Base-by-base conservation (phyloP, 2,113 vertebrate species). In the Cottus gobio region DNA sequence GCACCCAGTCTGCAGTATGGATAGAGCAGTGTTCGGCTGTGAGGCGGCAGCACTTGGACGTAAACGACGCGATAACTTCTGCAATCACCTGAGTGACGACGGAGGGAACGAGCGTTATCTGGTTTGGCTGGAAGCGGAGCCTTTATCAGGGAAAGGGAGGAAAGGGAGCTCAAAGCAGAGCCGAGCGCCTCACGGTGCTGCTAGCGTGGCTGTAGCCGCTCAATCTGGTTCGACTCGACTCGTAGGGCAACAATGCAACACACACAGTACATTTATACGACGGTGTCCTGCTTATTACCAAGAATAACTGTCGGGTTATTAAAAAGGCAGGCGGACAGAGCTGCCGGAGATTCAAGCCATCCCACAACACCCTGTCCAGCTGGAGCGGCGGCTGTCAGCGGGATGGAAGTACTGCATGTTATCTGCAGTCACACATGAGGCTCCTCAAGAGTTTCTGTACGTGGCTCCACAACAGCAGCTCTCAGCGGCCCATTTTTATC, bases 11-110 rank as follows among this genome's bases (percentile, higher is more conserved):
- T 77, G 80, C 10, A 3, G 79, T n/a, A 7, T 54, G 46, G 56
- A 7, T 54, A 39, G 56, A 64, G 30, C 71, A 74, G 57, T 15
- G 70, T 36, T 84, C 69, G 57, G 75, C 37, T 65, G 86, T 82
- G 58, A 85, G 88, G 84, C 18, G 5, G 64, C 65, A 71, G 63
- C 80, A 31, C 76, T 80, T 84, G 86, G 82, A 88, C 80, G 79
- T 56, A 77, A 69, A 54, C 78, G 71, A 68, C 0, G 12, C 36
- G 77, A 88, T 52, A 71, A 63, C 69, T 61, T 79, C 50, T 64
- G 36, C 36, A 54, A 13, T 83, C 79, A 68, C 80, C 83, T 75
- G 73, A 60, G 68, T 60, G 22, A 54, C 12, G 8, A 20, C 62
- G 30, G 44, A 39, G 31, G 50, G 42, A 60, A 57, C 8, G 58